Conservation (phyloP, 2,797 vertebrate species). For the Sebastiscus tertius region DNA sequence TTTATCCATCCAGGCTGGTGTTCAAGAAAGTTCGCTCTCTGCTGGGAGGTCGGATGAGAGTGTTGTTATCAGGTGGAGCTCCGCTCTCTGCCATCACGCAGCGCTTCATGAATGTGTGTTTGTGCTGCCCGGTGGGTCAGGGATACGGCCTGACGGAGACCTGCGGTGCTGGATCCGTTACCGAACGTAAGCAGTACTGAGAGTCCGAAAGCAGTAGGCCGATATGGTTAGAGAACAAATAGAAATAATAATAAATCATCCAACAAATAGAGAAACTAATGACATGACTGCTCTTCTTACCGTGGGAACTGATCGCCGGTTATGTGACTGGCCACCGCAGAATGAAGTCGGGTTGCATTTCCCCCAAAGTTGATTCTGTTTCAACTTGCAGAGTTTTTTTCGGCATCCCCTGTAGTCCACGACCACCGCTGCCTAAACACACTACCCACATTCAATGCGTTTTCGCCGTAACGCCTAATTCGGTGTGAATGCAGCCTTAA, state of each 20-base stretch:
- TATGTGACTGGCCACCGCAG: too few species aligned
- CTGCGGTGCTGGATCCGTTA: constrained; percentile 92
- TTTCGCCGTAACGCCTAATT: too few species aligned
- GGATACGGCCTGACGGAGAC: constrained; percentile 97
- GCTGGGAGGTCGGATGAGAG: constrained; percentile 89
- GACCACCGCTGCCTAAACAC: too few species aligned
- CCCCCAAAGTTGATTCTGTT: too few species aligned
- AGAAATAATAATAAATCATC: background rate
- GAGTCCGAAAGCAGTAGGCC: background rate
- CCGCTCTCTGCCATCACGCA: constrained; percentile 94
- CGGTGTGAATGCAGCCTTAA: too few species aligned
- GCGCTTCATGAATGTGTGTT: constrained; percentile 97
- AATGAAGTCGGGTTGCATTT: too few species aligned
- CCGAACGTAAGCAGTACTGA: constrained; percentile 82
- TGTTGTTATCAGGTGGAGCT: constrained; percentile 93
- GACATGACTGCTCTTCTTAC: too few species aligned
- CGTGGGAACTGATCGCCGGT: too few species aligned
- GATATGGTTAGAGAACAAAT: too few species aligned
- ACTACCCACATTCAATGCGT: too few species aligned
- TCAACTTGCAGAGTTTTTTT: too few species aligned
- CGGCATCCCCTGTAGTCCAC: too few species aligned
- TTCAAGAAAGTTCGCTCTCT: constrained; percentile 91
- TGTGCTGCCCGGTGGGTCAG: constrained; percentile 96
- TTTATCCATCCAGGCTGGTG: constrained; percentile 80
- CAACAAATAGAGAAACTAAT: background rate